Percentiles rank a stretch among this genome's conserved stretches.
phyloP scores from a whole-genome alignment of 2,797 vertebrate species.

The Cossypha dichroa region DNA sequence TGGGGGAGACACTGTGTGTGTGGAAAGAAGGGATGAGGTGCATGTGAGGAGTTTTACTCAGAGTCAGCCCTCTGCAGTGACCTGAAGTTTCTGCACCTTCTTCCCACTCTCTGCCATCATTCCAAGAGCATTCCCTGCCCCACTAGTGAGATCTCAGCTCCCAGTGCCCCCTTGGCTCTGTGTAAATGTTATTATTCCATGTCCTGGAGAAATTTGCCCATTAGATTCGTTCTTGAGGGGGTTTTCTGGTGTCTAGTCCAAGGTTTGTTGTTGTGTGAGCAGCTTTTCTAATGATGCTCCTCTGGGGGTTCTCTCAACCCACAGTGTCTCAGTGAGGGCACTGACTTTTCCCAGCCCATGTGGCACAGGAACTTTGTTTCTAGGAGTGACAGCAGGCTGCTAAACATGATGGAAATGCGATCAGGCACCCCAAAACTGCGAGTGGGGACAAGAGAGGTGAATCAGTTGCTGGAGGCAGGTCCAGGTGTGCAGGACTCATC shows the following conservation, averaged over 20 bases:
- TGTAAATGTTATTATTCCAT: rapidly evolving
- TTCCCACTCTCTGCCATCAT: not conserved
- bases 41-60: not conserved
- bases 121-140: not conserved
- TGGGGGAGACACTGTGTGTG: not conserved
- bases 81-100: not conserved
- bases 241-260: not conserved
- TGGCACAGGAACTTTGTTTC: not conserved
- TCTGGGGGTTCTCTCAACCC: not conserved
- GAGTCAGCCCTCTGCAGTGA: not conserved
- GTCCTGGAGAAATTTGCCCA: not conserved
- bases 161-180: rapidly evolving
- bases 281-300: rapidly evolving
- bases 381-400: not conserved
- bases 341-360: rapidly evolving
- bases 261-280: rapidly evolving
- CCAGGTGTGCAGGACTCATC: rapidly evolving
- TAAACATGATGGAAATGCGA: rapidly evolving
- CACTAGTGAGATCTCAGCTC: rapidly evolving
- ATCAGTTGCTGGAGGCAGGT: not conserved
- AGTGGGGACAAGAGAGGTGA: not conserved
- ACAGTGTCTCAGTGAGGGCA: rapidly evolving
- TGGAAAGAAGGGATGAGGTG: not conserved
- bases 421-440: not conserved
- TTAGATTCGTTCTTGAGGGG: rapidly evolving